Evolutionary conservation across 2,113 vertebrate genomes (phyloP).

Genomic region (Daphoenositta chrysoptera): DNA sequence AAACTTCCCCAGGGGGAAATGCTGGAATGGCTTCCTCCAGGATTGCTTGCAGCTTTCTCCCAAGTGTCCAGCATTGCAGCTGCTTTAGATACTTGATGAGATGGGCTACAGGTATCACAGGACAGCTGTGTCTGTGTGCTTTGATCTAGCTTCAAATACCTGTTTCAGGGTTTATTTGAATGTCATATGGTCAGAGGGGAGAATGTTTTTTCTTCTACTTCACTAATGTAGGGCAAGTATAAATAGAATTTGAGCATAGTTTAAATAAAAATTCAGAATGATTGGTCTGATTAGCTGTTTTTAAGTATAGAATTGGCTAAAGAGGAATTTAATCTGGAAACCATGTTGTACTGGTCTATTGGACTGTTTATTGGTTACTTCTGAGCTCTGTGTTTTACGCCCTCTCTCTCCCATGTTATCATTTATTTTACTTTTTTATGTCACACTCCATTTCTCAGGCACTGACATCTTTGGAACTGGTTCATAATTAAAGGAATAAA

Average conservation of each 20-base stretch:
- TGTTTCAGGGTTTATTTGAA: neutral
- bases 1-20: neutral
- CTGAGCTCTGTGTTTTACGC: neutral
- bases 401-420: neutral
- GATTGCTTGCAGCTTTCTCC: neutral
- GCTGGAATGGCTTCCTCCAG: neutral
- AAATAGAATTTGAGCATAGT: neutral
- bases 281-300: neutral
- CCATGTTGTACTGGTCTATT: neutral
- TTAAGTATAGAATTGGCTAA: neutral
- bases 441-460: neutral
- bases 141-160: neutral
- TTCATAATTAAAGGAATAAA: conserved; percentile 43
- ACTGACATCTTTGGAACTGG: conserved; percentile 5
- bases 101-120: neutral
- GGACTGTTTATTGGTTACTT: neutral
- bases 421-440: conserved; percentile 14
- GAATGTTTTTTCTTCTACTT: neutral
- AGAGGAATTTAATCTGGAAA: neutral
- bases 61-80: neutral
- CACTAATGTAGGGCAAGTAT: neutral
- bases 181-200: neutral
- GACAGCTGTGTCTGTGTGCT: neutral
- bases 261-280: neutral
- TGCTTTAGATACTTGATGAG: neutral